These are phyloP conservation scores for Tetragonula carbonaria DNA, from an alignment of 2,888 invertebrate species.

Conservation along the genomic window DNA sequence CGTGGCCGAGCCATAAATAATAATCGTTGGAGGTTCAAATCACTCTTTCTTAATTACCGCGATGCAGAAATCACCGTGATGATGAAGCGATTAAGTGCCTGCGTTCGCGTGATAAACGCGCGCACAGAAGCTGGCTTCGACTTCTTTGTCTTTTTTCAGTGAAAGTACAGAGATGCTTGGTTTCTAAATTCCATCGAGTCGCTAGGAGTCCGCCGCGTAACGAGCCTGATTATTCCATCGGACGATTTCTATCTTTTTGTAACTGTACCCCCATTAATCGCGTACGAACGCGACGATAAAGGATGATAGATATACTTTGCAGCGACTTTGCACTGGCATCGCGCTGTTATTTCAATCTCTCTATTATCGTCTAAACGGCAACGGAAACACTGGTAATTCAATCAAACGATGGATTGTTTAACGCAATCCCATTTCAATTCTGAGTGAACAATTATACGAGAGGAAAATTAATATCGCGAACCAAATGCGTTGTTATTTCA, in stretches of 20 bases:
- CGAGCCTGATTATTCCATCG: background rate
- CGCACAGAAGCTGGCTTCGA: background rate
- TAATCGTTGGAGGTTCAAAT: no score
- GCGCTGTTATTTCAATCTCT: background rate
- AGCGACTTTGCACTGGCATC: background rate
- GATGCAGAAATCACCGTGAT: background rate
- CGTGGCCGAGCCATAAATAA: no score
- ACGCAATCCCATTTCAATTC: no score
- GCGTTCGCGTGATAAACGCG: background rate
- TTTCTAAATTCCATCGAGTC: background rate
- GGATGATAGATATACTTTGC: background rate
- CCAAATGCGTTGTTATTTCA: no score
- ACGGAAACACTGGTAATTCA: background rate
- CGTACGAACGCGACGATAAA: background rate
- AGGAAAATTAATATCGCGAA: no score
- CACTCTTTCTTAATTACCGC: slow-evolving; percentile 4
- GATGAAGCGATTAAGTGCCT: background rate
- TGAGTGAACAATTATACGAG: no score
- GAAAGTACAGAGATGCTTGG: background rate
- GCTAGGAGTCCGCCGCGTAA: background rate
- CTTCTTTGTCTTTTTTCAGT: slow-evolving; percentile 8
- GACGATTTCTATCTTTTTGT: background rate
- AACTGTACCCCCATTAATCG: background rate
- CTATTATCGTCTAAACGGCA: background rate
- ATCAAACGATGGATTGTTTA: background rate